Conservation (phyloP, 2,113 vertebrate species). For the Proteles cristata region DNA sequence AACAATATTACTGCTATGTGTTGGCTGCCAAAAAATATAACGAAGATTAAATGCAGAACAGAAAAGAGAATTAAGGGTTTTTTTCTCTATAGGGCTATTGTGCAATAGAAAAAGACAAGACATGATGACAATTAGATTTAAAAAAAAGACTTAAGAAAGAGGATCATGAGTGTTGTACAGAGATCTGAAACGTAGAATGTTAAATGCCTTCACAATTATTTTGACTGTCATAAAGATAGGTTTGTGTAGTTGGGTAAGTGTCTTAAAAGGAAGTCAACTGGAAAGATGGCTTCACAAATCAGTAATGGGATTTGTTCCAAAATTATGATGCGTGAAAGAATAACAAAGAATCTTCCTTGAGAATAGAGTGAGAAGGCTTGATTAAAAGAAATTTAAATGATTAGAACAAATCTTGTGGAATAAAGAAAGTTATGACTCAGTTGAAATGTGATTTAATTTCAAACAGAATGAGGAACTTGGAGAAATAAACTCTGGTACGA, state of each 20-base stretch:
- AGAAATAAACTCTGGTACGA: background rate
- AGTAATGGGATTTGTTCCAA: background rate
- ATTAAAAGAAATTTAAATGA: background rate
- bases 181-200: background rate
- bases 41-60: background rate
- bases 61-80: background rate
- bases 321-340: background rate
- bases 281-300: background rate
- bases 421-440: background rate
- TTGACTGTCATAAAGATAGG: background rate
- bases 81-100: background rate
- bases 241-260: background rate
- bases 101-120: background rate
- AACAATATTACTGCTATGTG: rapidly evolving
- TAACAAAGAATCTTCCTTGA: background rate
- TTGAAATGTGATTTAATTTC: background rate
- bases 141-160: background rate
- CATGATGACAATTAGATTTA: background rate
- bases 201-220: background rate
- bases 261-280: background rate
- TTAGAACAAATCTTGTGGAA: background rate
- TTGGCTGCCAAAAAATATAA: background rate
- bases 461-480: background rate
- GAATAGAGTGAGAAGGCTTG: background rate
- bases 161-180: background rate